These are phyloP conservation scores for Gobio occitaniae DNA, from an alignment of 2,797 vertebrate species.

Conservation along the genomic window DNA sequence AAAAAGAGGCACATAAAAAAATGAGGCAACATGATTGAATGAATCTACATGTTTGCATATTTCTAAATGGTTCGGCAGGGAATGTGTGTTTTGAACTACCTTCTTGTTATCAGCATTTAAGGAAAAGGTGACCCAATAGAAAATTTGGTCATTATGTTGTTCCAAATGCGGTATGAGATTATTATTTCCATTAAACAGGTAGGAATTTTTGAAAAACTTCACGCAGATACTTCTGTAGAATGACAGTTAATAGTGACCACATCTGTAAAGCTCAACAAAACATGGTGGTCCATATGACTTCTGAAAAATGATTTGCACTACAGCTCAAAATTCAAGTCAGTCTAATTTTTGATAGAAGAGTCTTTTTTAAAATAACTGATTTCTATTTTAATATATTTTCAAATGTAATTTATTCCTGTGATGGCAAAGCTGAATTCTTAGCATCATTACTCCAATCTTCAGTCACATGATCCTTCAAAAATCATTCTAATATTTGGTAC, in stretches of 20 bases:
- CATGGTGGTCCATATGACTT: no score
- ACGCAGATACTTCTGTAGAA: background rate
- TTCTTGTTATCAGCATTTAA: background rate
- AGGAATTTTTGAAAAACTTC: background rate
- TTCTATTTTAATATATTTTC: background rate
- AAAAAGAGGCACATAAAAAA: constrained; percentile 27
- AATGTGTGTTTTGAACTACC: background rate
- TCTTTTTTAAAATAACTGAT: background rate
- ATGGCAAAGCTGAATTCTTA: background rate
- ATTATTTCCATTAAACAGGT: background rate
- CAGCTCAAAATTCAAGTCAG: background rate
- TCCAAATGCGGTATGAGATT: background rate
- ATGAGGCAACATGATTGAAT: constrained; percentile 13
- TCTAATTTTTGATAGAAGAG: background rate
- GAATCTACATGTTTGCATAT: constrained; percentile 2
- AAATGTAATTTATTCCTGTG: background rate
- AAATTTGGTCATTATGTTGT: background rate
- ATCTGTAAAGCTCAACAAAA: constrained; percentile 1
- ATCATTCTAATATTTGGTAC: no score
- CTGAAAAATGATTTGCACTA: background rate
- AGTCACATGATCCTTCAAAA: no score
- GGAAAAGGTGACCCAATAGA: constrained; percentile 4
- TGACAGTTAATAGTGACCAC: no score
- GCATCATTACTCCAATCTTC: no score
- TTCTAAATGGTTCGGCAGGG: background rate